phyloP scores from a whole-genome alignment of 2,113 vertebrate species.

The Ivindomyrus marchei region DNA sequence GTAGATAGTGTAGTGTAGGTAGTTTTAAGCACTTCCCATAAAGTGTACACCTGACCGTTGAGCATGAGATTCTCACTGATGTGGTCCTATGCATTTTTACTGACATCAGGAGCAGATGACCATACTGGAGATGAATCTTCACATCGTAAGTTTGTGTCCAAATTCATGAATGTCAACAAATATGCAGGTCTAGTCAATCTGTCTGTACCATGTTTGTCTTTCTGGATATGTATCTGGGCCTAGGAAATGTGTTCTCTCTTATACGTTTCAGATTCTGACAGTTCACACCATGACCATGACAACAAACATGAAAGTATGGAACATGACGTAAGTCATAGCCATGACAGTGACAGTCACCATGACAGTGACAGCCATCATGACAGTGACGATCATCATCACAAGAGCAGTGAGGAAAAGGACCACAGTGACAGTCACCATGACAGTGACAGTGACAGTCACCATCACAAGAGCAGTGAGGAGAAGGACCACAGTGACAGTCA shows the following conservation, averaged over 20 bases:
- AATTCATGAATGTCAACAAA: background rate
- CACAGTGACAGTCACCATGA: background rate
- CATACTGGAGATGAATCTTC: background rate
- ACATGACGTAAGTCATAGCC: background rate
- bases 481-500: background rate
- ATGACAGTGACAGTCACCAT: background rate
- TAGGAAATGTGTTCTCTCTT: background rate
- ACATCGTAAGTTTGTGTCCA: background rate
- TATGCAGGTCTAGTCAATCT: background rate
- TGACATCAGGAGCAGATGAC: background rate
- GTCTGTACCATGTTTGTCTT: background rate
- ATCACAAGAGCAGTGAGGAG: background rate
- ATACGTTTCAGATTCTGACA: slow-evolving; percentile 25
- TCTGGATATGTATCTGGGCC: background rate
- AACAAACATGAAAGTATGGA: background rate
- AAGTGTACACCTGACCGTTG: background rate
- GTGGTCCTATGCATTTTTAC: background rate
- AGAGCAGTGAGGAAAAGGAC: background rate
- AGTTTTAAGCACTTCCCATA: background rate
- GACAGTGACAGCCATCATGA: slow-evolving; percentile 14
- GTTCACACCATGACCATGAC: background rate
- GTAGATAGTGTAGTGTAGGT: background rate
- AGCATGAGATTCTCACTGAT: background rate
- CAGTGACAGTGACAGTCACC: background rate
- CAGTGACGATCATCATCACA: background rate